Evolutionary conservation across 2,113 vertebrate genomes (phyloP).

Genomic region (Rafetus swinhoei): DNA sequence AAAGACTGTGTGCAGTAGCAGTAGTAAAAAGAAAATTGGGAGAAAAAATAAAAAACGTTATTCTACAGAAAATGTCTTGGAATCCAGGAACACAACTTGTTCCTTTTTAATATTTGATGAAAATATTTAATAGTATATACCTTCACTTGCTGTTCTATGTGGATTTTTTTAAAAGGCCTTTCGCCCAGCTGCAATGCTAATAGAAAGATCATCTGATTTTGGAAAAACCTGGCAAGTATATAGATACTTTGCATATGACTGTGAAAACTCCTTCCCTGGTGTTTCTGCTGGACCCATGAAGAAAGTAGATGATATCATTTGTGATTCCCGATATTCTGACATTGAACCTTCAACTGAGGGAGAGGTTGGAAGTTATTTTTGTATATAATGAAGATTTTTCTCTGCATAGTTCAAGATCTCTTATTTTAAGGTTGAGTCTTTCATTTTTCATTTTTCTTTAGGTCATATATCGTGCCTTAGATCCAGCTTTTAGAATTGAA

Average conservation of each 20-base stretch:
- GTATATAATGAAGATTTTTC: not conserved
- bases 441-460: conserved; percentile 54
- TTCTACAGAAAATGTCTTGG: not conserved
- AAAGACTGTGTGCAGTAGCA: not conserved
- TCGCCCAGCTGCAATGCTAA: conserved; percentile 94
- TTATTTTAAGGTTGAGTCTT: conserved; percentile 8
- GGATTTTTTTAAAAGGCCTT: conserved; percentile 84
- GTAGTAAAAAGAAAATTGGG: not conserved
- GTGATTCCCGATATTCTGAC: conserved; percentile 96
- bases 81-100: not conserved
- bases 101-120: not conserved
- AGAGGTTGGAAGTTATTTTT: conserved; percentile 81
- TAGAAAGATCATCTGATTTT: conserved; percentile 95
- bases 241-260: conserved; percentile 97
- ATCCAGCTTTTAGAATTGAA: conserved; percentile 94
- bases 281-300: conserved; percentile 91
- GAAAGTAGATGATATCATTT: conserved; percentile 96
- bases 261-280: conserved; percentile 89
- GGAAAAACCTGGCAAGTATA: conserved; percentile 94
- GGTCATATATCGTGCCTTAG: conserved; percentile 96
- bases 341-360: conserved; percentile 97
- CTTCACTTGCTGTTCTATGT: not conserved
- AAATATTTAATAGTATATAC: not conserved
- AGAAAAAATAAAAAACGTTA: not conserved
- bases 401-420: not conserved